A percentile compares a stretch with the other conserved stretches of the same genome.
Conservation (phyloP, 2,888 invertebrate genomes). For the Drosophila melanosoma region DNA sequence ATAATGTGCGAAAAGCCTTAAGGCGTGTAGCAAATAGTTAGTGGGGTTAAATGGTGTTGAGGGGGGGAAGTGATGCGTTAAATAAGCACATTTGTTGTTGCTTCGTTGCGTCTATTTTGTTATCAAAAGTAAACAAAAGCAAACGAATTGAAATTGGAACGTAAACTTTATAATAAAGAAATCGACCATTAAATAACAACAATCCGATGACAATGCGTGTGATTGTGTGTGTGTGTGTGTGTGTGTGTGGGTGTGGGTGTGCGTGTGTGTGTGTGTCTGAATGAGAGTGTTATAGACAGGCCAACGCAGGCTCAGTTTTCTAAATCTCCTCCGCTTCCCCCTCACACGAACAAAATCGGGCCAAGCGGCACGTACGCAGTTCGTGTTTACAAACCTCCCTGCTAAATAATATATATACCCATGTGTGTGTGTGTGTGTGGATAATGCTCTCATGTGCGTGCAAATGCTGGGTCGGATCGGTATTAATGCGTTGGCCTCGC, state of each 20-base stretch:
- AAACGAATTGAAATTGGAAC: conserved; percentile 44
- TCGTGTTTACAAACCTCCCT: conserved; percentile 11
- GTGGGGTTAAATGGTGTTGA: background rate
- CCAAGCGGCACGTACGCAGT: conserved; percentile 32
- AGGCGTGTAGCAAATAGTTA: conserved; percentile 24
- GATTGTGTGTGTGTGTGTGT: background rate
- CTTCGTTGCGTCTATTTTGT: conserved; percentile 21
- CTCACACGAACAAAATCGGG: background rate
- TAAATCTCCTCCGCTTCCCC: background rate
- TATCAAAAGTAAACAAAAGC: conserved; percentile 51
- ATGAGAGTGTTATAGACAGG: conserved; percentile 30
- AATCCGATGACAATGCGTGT: conserved; percentile 9
- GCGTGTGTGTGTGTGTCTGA: background rate
- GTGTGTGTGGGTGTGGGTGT: background rate
- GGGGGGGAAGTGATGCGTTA: background rate
- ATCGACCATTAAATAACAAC: conserved; percentile 42
- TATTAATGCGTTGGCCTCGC: conserved; percentile 27
- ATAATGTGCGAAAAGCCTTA: conserved; percentile 51
- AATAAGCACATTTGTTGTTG: conserved; percentile 3
- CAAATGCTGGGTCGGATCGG: conserved; percentile 23
- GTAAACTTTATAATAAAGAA: conserved; percentile 33
- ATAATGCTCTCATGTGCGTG: conserved; percentile 25
- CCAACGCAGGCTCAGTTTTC: conserved; percentile 9
- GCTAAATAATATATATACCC: conserved; percentile 17
- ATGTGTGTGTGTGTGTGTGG: background rate